Evolutionary conservation across 2,797 vertebrate genomes (phyloP), one percentile per base, ranked within the genome.

Genomic region (Tokudaia tokunoshimensis): DNA sequence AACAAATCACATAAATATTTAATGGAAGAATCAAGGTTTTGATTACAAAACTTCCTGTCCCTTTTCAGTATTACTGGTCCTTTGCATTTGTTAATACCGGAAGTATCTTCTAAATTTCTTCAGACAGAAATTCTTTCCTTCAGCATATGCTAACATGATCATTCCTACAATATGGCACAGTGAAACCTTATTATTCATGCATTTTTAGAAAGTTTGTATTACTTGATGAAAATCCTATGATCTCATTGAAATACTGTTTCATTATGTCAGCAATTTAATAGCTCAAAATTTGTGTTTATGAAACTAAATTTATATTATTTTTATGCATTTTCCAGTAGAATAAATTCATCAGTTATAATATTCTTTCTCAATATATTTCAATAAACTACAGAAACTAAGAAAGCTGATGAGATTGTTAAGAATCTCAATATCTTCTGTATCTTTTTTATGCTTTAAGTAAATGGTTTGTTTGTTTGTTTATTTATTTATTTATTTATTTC

Each of bases 1-100:
- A 97, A 79, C 96, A 95, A 97, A 81, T 97, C 89, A 94, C 86
- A 72, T 31, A 90, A 83, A 81, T 90, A 52, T 81, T 0, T 0
- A 96, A 92, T 98, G 89, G 85, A 88, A 97, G 89, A 97, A 82
- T 50, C 76, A 70, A 94, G 81, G 65, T 78, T 97, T 78, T 98
- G 72, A 97, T 95, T 95, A 87, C 82, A 94, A 93, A 82, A 47
- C 6, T 15, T 78, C 65, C 3, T 92, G 91, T 34, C 96, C 22
- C 24, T 85, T 81, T 83, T 89, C 17, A 79, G 91, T 31, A 34
- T 34, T 29, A 34, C 31, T 41, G 15, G 70, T 86, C 34, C 10
- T 88, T 50, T 74, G n/a, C 50, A 65, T 37, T 26, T 79, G 47
- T 26, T 61, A 57, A 84, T 96, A 94, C 92, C 14, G 83, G 17